Conservation (phyloP, 2,113 vertebrate genomes). For the Willisornis vidua region DNA sequence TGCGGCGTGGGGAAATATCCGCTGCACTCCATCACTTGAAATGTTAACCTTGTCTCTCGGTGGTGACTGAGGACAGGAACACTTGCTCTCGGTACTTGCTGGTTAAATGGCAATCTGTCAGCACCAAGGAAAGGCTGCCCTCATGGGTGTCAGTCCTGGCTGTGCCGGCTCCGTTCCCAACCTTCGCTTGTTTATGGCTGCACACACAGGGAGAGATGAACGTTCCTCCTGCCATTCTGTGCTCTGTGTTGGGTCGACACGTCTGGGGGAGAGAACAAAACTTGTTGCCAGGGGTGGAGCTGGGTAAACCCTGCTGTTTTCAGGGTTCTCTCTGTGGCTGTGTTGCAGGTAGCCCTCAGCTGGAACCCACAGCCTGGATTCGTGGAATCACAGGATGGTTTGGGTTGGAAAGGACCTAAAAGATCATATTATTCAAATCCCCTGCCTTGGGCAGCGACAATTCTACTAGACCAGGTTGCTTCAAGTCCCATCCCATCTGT, state of each 20-base stretch:
- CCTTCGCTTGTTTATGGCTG: background rate
- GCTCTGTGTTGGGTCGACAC: rapidly evolving
- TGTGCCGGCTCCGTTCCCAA: background rate
- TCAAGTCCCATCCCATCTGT: rapidly evolving
- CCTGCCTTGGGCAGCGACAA: background rate
- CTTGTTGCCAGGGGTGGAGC: rapidly evolving
- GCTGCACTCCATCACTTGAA: slow-evolving; percentile 79
- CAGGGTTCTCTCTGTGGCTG: background rate
- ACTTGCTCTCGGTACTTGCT: slow-evolving; percentile 59
- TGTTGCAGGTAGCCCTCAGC: too few relatives aligned
- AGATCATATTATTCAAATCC: background rate
- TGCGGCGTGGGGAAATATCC: slow-evolving; percentile 64
- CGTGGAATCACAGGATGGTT: background rate
- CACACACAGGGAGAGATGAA: background rate
- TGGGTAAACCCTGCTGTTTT: background rate
- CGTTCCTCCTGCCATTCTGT: rapidly evolving
- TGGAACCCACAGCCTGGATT: background rate
- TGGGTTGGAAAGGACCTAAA: background rate
- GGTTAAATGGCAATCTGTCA: slow-evolving; percentile 81
- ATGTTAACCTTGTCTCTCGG: slow-evolving; percentile 82
- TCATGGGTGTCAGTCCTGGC: slow-evolving; percentile 59
- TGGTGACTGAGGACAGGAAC: slow-evolving; percentile 70
- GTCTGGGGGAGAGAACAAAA: background rate
- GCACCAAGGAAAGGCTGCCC: slow-evolving; percentile 51
- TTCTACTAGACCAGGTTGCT: background rate